Evolutionary conservation across 2,888 invertebrate genomes (phyloP).

Genomic region (Cephus sareptanus): DNA sequence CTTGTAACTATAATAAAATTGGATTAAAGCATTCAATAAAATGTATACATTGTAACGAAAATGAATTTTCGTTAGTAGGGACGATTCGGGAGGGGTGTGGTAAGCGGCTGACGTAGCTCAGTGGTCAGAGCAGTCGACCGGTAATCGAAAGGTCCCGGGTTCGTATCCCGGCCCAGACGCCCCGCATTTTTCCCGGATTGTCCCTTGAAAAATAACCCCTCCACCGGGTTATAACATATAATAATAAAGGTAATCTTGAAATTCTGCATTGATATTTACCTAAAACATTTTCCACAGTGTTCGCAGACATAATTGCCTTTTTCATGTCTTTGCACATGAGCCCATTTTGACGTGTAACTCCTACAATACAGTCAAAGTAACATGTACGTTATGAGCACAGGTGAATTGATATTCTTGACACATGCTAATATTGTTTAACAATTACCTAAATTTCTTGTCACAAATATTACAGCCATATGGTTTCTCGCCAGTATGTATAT

Average conservation of each 20-base stretch:
- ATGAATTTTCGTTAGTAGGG: too few relatives aligned
- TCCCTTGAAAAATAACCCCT: too few relatives aligned
- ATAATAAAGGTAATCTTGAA: not conserved
- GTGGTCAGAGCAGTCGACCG: too few relatives aligned
- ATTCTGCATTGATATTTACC: slow-evolving; percentile 22
- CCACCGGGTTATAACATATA: too few relatives aligned
- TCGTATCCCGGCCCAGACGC: too few relatives aligned
- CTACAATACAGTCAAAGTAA: slow-evolving; percentile 22
- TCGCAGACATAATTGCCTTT: slow-evolving; percentile 40
- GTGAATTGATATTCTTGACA: not conserved
- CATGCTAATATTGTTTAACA: not conserved
- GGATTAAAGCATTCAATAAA: not conserved
- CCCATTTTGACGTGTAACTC: slow-evolving; percentile 39
- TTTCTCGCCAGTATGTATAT: slow-evolving; percentile 43
- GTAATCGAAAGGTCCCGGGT: too few relatives aligned
- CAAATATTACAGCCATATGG: slow-evolving; percentile 39
- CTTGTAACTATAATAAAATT: slow-evolving; percentile 34
- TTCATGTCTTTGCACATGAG: slow-evolving; percentile 38
- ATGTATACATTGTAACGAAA: not conserved
- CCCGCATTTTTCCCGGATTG: too few relatives aligned
- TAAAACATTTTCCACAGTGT: slow-evolving; percentile 41
- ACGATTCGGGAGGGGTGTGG: too few relatives aligned
- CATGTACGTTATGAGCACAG: not conserved
- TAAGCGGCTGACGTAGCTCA: too few relatives aligned
- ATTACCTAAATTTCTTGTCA: slow-evolving; percentile 39